A percentile compares a stretch with the other conserved stretches of the same genome.
Conservation (phyloP, 30 jellyfish, hydroid and myxozoan genomes). For the Pelagia noctiluca region DNA sequence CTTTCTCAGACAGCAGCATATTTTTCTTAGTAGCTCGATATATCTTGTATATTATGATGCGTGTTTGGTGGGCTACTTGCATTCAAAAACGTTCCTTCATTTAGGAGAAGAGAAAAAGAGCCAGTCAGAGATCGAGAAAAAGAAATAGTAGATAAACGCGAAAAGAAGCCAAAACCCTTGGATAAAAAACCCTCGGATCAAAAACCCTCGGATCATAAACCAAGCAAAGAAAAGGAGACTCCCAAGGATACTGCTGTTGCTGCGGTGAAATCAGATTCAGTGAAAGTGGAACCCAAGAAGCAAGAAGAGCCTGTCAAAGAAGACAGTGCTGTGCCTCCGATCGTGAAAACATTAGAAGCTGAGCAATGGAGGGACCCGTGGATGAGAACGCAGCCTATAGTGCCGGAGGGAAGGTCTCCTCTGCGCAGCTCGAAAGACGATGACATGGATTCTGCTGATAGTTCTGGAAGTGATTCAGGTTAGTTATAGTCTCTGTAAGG, state of each 20-base stretch:
- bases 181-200: conserved; percentile 5
- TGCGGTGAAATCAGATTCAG: conserved; percentile 17
- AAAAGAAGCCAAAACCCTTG: conserved; percentile 53
- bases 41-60: too few species aligned
- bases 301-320: background rate
- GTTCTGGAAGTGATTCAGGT: conserved; percentile 81
- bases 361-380: conserved; percentile 98
- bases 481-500: background rate
- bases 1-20: too few species aligned
- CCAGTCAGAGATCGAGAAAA: conserved; percentile 76
- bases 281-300: conserved; percentile 13
- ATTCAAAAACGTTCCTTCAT: too few species aligned
- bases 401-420: conserved; percentile 54
- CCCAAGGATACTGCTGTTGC: background rate
- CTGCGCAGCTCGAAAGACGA: conserved; percentile 14
- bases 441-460: conserved; percentile 51
- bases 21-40: too few species aligned
- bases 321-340: conserved; percentile 7
- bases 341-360: conserved; percentile 35
- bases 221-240: background rate
- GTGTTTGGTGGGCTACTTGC: too few species aligned
- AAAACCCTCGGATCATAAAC: background rate
- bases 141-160: conserved; percentile 36
- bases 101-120: background rate
- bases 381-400: conserved; percentile 91